Evolutionary conservation across 1,140 invertebrate genomes (phyloP).

Genomic region (Zaprionus ornatus): DNA sequence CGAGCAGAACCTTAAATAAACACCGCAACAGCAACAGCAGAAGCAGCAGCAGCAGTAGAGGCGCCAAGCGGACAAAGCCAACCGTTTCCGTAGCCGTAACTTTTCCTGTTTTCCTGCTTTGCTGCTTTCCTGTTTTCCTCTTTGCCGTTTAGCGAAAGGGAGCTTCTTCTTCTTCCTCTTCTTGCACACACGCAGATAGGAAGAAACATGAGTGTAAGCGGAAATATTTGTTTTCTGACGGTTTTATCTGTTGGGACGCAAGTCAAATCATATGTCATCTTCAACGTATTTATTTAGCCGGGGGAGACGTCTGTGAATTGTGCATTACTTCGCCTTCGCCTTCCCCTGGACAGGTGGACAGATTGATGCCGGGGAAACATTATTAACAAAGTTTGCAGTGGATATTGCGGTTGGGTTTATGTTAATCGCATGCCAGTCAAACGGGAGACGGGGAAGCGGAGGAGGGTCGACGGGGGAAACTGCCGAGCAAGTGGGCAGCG

Average conservation of each 20-base stretch:
- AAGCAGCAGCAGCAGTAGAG: not conserved
- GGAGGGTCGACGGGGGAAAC: not conserved
- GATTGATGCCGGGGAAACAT: conserved; percentile 51
- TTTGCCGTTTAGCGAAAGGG: conserved; percentile 1
- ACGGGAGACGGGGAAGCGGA: not conserved
- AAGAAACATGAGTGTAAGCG: conserved; percentile 42
- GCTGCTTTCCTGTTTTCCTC: not conserved
- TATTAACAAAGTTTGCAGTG: conserved; percentile 70
- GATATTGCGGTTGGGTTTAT: conserved; percentile 68
- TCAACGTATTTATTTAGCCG: conserved; percentile 76
- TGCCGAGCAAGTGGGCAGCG: conserved; percentile 42
- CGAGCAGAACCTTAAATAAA: conserved; percentile 74
- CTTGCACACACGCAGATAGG: not conserved
- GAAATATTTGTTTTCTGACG: conserved; percentile 77
- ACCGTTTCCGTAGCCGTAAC: conserved; percentile 28
- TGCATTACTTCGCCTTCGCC: conserved; percentile 31
- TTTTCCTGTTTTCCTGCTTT: not conserved
- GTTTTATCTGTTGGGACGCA: conserved; percentile 67
- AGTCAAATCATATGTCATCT: conserved; percentile 81
- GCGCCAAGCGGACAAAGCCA: conserved; percentile 28
- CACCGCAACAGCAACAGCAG: conserved; percentile 29
- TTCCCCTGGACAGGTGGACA: conserved; percentile 48
- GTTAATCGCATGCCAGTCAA: conserved; percentile 62
- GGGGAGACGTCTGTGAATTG: conserved; percentile 55
- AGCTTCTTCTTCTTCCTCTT: conserved; percentile 8